phyloP scores from a whole-genome alignment of 2,113 vertebrate species.

The Neoarius graeffei region DNA sequence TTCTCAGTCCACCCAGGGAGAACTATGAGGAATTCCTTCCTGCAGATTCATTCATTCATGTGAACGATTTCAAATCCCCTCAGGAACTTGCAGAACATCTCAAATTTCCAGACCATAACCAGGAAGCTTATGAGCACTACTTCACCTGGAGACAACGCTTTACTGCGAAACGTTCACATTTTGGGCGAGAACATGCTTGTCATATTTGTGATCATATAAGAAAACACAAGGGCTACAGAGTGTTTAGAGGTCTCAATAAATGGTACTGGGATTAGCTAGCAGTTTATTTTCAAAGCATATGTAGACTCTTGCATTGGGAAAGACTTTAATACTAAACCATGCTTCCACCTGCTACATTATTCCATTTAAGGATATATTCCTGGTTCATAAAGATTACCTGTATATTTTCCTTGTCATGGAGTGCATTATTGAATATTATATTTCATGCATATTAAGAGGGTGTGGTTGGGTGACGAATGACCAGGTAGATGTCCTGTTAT shows the following conservation, averaged over 20 bases:
- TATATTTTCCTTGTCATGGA: too few species aligned
- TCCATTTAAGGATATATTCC: too few species aligned
- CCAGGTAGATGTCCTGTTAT: not conserved
- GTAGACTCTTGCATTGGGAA: not conserved
- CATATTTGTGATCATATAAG: conserved; percentile 80
- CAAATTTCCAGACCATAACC: too few species aligned
- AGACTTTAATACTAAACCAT: too few species aligned
- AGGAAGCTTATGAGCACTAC: conserved; percentile 77
- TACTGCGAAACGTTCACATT: conserved; percentile 69
- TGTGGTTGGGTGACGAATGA: too few species aligned
- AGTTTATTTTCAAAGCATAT: too few species aligned
- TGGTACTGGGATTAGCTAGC: conserved; percentile 81
- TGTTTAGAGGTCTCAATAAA: conserved; percentile 79
- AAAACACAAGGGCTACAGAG: conserved; percentile 78
- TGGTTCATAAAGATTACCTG: too few species aligned
- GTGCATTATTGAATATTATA: too few species aligned
- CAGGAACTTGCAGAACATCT: conserved; percentile 65
- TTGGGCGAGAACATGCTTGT: conserved; percentile 81
- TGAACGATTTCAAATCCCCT: conserved; percentile 81
- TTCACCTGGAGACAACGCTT: conserved; percentile 82
- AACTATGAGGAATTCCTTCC: too few species aligned
- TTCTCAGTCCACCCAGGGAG: too few species aligned
- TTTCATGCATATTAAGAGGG: too few species aligned
- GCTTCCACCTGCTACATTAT: too few species aligned
- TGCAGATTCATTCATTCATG: conserved; percentile 82